A percentile compares a stretch with the other conserved stretches of the same genome.
Evolutionary conservation across 2,888 invertebrate genomes (phyloP).

Genomic region (Willowsia nigromaculata): DNA sequence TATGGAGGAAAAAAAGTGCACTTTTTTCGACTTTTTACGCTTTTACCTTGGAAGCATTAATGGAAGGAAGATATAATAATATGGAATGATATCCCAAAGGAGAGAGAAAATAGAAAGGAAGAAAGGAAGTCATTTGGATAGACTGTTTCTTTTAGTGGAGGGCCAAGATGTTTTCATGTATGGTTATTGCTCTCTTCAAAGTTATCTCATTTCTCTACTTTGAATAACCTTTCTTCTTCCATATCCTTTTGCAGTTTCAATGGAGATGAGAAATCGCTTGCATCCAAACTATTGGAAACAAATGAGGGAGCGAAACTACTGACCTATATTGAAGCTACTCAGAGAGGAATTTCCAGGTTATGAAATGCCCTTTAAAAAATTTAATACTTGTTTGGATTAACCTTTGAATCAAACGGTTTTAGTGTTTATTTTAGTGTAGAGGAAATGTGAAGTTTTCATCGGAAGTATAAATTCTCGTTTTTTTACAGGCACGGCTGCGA

Average conservation of each 20-base stretch:
- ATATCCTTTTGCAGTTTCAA: conserved; percentile 77
- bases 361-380: background rate
- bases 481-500: conserved; percentile 78
- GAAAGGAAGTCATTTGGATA: background rate
- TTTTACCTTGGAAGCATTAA: conserved; percentile 10
- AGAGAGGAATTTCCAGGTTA: conserved; percentile 79
- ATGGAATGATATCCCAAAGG: background rate
- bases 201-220: background rate
- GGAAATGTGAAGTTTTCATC: too few relatives aligned
- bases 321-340: conserved; percentile 79
- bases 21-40: background rate
- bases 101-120: background rate
- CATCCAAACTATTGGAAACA: conserved; percentile 78
- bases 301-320: conserved; percentile 79
- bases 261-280: conserved; percentile 78
- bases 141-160: background rate
- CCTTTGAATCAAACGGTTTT: background rate
- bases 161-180: background rate
- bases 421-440: background rate
- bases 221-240: background rate
- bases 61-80: background rate
- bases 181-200: background rate
- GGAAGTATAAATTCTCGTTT: too few relatives aligned
- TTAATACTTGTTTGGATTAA: background rate
- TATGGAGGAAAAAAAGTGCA: background rate